Evolutionary conservation across 2,797 vertebrate genomes (phyloP).

Genomic region (Hafferia zeledoni): DNA sequence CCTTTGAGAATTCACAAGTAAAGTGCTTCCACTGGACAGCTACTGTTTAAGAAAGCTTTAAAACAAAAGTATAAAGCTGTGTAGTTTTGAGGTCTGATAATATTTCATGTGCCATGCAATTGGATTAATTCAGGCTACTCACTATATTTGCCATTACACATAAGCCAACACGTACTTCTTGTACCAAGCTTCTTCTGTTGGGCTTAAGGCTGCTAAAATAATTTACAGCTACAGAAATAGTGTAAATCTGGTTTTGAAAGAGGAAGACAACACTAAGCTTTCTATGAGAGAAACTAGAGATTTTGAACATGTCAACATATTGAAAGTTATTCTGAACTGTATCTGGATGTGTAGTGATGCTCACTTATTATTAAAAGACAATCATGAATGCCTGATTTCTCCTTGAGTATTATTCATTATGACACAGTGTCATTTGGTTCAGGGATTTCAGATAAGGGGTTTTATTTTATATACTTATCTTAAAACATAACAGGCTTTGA

Average conservation of each 20-base stretch:
- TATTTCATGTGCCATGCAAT: not conserved
- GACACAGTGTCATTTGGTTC: not conserved
- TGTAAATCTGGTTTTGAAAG: not conserved
- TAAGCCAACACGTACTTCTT: not conserved
- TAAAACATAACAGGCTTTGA: not conserved
- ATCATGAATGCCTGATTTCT: not conserved
- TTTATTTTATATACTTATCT: not conserved
- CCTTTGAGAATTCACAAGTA: not conserved
- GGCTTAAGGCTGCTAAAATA: not conserved
- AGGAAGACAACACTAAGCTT: constrained; percentile 31
- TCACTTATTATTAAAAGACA: not conserved
- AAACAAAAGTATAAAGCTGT: not conserved
- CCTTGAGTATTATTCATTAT: not conserved
- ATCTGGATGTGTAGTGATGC: not conserved
- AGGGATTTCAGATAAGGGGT: not conserved
- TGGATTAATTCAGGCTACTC: not conserved
- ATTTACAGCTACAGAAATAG: not conserved
- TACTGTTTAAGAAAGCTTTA: not conserved
- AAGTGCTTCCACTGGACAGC: not conserved
- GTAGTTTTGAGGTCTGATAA: not conserved
- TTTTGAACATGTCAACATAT: not conserved
- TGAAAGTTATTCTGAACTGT: not conserved
- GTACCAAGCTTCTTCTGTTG: not conserved
- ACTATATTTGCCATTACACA: not conserved
- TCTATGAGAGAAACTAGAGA: not conserved